These are phyloP conservation scores for Catagonus wagneri DNA, from an alignment of 2,113 vertebrate genomes.

Conservation along the genomic window DNA sequence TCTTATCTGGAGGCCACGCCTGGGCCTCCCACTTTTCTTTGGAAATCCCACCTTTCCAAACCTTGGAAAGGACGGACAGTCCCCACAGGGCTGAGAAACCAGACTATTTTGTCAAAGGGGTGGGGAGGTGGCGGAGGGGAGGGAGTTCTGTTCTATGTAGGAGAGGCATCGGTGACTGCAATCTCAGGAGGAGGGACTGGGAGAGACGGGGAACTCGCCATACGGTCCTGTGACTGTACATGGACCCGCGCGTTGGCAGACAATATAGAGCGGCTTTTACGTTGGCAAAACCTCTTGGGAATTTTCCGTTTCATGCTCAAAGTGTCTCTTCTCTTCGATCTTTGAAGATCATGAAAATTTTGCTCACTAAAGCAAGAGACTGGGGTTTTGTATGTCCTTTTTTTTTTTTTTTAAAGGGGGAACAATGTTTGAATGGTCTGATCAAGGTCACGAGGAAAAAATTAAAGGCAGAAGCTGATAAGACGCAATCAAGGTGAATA, in stretches of 20 bases:
- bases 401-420: neutral
- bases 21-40: neutral
- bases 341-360: neutral
- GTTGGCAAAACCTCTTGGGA: neutral
- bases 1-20: too few relatives aligned
- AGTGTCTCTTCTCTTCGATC: neutral
- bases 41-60: conserved; percentile 38
- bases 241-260: conserved; percentile 73
- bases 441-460: neutral
- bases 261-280: conserved; percentile 77
- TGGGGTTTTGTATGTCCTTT: too few relatives aligned
- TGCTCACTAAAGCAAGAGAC: neutral
- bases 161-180: conserved; percentile 80
- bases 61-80: neutral
- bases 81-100: conserved; percentile 54
- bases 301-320: neutral
- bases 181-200: conserved; percentile 82
- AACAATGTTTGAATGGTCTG: too few relatives aligned
- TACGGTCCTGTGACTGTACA: conserved; percentile 72
- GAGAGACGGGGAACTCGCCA: conserved; percentile 75
- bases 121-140: fast-evolving
- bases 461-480: neutral
- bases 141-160: conserved; percentile 51
- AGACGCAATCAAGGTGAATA: neutral
- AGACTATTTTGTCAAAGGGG: conserved; percentile 67